Base-by-base conservation (phyloP, 2,113 vertebrate species). In the Myotis yumanensis region DNA sequence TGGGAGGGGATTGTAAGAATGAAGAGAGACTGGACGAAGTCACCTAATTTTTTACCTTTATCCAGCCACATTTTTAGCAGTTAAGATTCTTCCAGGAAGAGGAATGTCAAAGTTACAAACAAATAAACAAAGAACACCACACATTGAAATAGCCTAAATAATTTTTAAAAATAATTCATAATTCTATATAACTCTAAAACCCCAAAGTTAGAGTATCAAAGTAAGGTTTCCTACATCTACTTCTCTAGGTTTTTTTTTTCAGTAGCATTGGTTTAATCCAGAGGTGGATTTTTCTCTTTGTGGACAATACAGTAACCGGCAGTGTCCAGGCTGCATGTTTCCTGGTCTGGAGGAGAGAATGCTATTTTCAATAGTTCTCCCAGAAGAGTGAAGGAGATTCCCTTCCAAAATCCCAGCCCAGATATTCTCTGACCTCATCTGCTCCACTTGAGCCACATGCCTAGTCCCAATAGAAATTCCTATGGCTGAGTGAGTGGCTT, bases 31-130 rank as follows among this genome's bases (percentile, higher is more conserved):
- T 51, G 12, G 35, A 86, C 69, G 59, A 77, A 57, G 83, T 62
- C 86, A 76, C 43, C 54, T 89, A 66, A 79, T 91, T 59, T 52
- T 51, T 54, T 54, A 0, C 40, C 68, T 89, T 64, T 20, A 86
- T 71, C 30, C 28, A 40, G 18, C 40, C 35, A 2, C 40, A 22
- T 69, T 75, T 90, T 89, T 66, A 85, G 43, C 66, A 89, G 37
- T 69, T 77, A 77, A 91, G 46, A 22, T 95, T 66, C 28, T 94
- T 95, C 5, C 12, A 83, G n/a, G 35, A 75, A 91, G 7, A 66
- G 28, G 66, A 82, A 40, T 52, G 43, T 59, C n/a, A 40, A 71
- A 54, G 2, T 62, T 43, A n/a, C 1, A 73, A 52, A 76, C 57
- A 28, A 57, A 57, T 7, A 54, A 59, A 59, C 23, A 62, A 62